Evolutionary conservation across 2,797 vertebrate species (phyloP), one percentile per base, ranked within the genome.

Genomic region (Nothura maculosa): DNA sequence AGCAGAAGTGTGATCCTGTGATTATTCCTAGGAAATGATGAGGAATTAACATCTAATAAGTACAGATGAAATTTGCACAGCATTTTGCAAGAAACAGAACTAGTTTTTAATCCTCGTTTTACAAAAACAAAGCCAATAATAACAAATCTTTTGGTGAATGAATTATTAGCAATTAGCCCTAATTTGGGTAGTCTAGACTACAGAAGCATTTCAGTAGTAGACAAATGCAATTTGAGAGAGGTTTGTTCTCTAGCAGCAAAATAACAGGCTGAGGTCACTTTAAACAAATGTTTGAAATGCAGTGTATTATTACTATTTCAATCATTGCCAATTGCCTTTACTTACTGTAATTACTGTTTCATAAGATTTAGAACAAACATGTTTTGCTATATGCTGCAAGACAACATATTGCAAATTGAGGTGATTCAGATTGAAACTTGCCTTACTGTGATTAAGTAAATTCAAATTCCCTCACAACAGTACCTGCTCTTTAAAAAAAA

Each of bases 261-360:
- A 96, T 95, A 94, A 90, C 80, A 94, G 91, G 77, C 87, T 90
- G 85, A 90, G 77, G 93, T 93, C 81, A 90, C 62, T 88, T 81
- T 47, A 94, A 83, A 81, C 32, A 81, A 89, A 82, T 10, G 83
- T 92, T 92, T 94, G 93, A 83, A 92, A 94, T 58, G 69, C 84
- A 94, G 52, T 73, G 47, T 86, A 50, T 87, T 81, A 94, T 91
- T 95, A 92, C 61, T 70, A 83, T 93, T 95, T 87, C 79, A 75
- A 68, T 82, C 87, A 87, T 91, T 97, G 94, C 81, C 94, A 97
- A 82, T 87, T 96, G 89, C 88, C 96, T 95, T 97, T 84, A 79
- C 92, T 96, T 96, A 80, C 54, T 79, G n/a, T 95, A 96, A 97
- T 95, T 96, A 96, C 45, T 92, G 64, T 93, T 97, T 95, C 73